Evolutionary conservation across 2,888 invertebrate genomes (phyloP), one percentile per base, ranked within the genome.

Genomic region (Dynastes tityus): DNA sequence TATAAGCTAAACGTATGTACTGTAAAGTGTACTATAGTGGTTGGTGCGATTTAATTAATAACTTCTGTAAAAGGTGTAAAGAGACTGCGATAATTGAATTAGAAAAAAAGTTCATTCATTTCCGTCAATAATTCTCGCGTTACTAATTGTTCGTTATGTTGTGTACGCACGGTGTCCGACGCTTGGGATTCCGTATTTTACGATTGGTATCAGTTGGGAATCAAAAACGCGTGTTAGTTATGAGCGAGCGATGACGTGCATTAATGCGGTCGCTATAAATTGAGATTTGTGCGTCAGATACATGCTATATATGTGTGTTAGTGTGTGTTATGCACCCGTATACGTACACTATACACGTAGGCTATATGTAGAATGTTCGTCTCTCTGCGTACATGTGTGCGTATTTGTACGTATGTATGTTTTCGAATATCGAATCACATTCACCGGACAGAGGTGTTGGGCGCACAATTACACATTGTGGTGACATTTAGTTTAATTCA

Each of bases 401-500:
- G 63, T 65, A 63, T 32, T 74, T 71, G 75, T 53, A 53, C 58
- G 53, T 55, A 27, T 61, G 45, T 73, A 27, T 45, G 73, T 84
- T 85, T 87, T 87, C 85, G 87, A 87, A 87, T 87, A 88, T 87
- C 85, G 88, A 86, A 85, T 87, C 84, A 84, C 86, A 86, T 86
- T 85, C 85, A 83, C 83, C 84, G 83, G 84, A 85, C 85, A 84
- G 85, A 85, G 83, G 83, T 84, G 84, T 86, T 84, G 87, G 85
- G 85, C 84, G 86, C 87, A 87, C 87, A 87, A 88, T 88, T 87
- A 88, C 87, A 86, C 88, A 86, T 88, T 87, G 88, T 86, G 88
- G 87, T 87, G 88, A 88, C 88, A 88, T 88, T 77, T 88, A 88
- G 87, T 88, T 88, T 86, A 88, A 88, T 88, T 88, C 88, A 88